A percentile compares a stretch with the other conserved stretches of the same genome.
phyloP scores from a whole-genome alignment of 2,113 vertebrate species.

The Microcebus murinus region DNA sequence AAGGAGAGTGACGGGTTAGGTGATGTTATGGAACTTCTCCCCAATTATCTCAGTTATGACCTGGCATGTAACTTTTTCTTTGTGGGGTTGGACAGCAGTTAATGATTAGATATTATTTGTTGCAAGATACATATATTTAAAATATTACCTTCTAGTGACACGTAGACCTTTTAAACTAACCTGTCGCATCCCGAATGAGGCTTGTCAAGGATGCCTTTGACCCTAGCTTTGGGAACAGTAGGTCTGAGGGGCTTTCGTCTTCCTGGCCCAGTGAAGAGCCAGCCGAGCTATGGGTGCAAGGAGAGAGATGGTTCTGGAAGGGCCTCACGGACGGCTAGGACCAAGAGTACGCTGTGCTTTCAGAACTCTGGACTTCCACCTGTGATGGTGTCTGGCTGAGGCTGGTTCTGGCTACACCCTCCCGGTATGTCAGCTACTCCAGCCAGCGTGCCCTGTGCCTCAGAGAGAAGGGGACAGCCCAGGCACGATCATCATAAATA shows the following conservation, averaged over 20 bases:
- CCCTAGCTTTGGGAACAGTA: neutral
- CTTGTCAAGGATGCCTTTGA: neutral
- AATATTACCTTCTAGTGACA: neutral
- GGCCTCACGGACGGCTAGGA: neutral
- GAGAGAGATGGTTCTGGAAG: neutral
- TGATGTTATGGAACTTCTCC: neutral
- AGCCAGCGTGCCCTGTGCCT: neutral
- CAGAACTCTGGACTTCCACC: neutral
- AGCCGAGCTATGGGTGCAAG: neutral
- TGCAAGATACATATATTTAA: neutral
- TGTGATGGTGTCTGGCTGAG: neutral
- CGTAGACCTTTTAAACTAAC: neutral
- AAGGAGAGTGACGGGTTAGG: neutral
- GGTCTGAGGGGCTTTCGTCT: neutral
- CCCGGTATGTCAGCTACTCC: fast-evolving
- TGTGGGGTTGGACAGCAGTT: neutral
- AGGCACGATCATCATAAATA: neutral
- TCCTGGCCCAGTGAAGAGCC: neutral
- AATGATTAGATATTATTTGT: neutral
- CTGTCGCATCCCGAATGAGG: neutral
- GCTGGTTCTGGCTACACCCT: neutral
- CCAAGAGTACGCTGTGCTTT: neutral
- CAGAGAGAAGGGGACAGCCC: neutral
- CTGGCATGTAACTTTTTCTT: neutral
- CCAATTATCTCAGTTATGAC: neutral